Percentiles rank a stretch among this genome's conserved stretches.
phyloP scores from a whole-genome alignment of 1,140 invertebrate genomes.

The Camponotus vicinus region DNA sequence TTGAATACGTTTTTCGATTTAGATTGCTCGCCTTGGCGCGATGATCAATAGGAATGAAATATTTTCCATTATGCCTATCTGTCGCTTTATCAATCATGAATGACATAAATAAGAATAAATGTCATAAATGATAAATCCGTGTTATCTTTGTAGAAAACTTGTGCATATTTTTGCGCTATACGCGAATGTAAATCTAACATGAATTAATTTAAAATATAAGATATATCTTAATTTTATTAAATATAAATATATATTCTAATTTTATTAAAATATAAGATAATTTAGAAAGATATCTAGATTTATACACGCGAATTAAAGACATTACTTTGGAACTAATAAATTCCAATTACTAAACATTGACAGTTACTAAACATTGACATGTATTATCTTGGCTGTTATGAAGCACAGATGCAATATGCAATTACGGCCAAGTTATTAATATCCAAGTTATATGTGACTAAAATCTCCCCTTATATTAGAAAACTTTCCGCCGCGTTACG shows the following conservation, averaged over 20 bases:
- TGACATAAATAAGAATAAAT: neutral
- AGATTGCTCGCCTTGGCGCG: neutral
- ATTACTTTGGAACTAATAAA: neutral
- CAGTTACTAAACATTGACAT: neutral
- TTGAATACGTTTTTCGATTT: constrained; percentile 35
- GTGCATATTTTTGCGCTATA: neutral
- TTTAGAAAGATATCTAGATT: neutral
- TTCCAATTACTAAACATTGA: too few species aligned
- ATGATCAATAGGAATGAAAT: constrained; percentile 33
- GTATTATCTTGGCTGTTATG: neutral
- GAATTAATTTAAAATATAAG: neutral
- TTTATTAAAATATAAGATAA: neutral
- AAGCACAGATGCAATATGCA: neutral
- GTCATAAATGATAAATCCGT: neutral
- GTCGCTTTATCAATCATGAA: constrained; percentile 4
- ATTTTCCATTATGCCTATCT: constrained; percentile 23
- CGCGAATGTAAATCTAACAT: neutral
- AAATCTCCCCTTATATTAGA: constrained; percentile 30
- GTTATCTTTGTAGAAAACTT: neutral
- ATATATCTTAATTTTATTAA: neutral
- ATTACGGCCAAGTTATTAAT: constrained; percentile 6
- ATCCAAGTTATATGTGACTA: neutral
- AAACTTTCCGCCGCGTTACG: constrained; percentile 19
- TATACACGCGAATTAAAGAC: neutral
- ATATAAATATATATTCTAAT: too few species aligned